Percentiles rank a stretch among this genome's conserved stretches.
These are phyloP conservation scores for Meloidogyne floridensis DNA, from an alignment of 1,140 invertebrate genomes.

Conservation along the genomic window DNA sequence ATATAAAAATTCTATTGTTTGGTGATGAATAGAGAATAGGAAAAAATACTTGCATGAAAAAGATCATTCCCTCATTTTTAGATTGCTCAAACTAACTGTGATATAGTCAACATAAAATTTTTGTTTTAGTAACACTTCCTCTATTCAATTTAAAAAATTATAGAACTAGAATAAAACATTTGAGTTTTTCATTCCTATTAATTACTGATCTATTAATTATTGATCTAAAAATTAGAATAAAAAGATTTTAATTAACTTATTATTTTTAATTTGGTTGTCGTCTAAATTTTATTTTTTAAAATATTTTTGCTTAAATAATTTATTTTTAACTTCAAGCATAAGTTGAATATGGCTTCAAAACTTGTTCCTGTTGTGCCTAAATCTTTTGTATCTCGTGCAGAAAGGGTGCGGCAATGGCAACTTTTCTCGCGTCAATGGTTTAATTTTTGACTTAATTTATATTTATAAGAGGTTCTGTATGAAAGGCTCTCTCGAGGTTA, in stretches of 20 bases:
- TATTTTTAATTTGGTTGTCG: no score
- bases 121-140: no score
- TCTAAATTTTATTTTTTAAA: no score
- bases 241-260: no score
- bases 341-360: background rate
- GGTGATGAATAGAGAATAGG: slow-evolving; percentile 14
- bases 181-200: no score
- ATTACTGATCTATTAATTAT: no score
- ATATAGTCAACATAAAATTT: background rate
- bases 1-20: slow-evolving; percentile 41
- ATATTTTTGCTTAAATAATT: no score
- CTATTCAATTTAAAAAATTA: no score
- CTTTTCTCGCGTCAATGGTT: slow-evolving; percentile 60
- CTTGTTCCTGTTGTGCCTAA: background rate
- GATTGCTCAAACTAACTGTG: background rate
- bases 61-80: background rate
- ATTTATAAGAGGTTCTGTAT: no score
- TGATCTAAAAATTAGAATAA: no score
- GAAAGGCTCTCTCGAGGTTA: no score
- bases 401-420: slow-evolving; percentile 54
- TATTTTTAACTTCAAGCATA: background rate
- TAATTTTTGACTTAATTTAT: slow-evolving; percentile 56
- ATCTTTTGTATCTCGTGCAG: slow-evolving; percentile 43
- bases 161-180: no score
- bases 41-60: background rate